Evolutionary conservation across 2,113 vertebrate genomes (phyloP), one percentile per base, ranked within the genome.

Genomic region (Atherinomorus stipes): DNA sequence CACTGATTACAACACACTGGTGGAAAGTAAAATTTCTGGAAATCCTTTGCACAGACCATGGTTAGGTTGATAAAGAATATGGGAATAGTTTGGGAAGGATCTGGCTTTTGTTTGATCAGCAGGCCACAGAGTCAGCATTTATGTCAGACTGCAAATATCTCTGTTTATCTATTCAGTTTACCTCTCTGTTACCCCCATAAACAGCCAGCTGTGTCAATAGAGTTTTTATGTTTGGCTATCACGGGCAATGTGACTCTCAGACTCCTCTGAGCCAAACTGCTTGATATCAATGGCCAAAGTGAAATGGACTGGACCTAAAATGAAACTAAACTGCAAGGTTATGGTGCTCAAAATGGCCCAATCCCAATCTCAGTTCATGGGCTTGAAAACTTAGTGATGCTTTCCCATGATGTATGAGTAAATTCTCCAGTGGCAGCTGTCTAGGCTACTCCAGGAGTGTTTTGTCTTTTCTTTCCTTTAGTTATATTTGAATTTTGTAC

Each of bases 161-260:
- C 42, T 76, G 73, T 73, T 66, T 85, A 71, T 80, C 70, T 79
- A 54, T 67, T 71, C 61, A 75, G 64, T 85, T 89, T 72, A 59
- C 67, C 50, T 70, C 68, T 58, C 22, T 59, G 61, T 70, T 63
- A 59, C 64, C 79, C 65, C 42, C 61, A 82, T 88, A 87, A 90
- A 88, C 74, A 71, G 42, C 64, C 88, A 88, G 85, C 83, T 86
- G 74, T 74, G 80, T 84, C 81, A 91, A 89, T 71, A 88, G 42
- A 50, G 18, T 53, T 69, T 52, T 72, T 23, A 16, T 66, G 34
- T 58, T 64, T 65, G 56, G 40, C 66, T 63, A 13, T 72, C 45
- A 51, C 42, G 45, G 56, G 53, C 56, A 77, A 62, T 72, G 40
- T 79, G 64, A 69, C 52, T 40, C 12, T 71, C 42, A 60, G 34